These are phyloP conservation scores for Struthio camelus DNA, from an alignment of 2,113 vertebrate species.

Conservation along the genomic window DNA sequence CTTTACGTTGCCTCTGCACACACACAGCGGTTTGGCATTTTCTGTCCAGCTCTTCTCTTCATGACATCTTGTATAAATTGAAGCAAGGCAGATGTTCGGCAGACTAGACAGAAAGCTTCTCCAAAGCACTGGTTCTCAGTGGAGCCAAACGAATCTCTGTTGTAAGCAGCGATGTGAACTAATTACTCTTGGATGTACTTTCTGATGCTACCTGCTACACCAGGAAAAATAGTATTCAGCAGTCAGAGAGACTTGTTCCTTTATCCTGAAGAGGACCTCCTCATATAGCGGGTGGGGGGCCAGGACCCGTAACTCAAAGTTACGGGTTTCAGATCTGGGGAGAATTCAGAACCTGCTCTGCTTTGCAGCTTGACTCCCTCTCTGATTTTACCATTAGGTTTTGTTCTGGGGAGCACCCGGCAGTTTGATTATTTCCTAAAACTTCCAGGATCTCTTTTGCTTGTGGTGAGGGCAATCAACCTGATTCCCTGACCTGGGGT, in stretches of 20 bases:
- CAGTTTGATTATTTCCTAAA: neutral
- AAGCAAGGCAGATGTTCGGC: conserved; percentile 8
- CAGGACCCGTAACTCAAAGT: neutral
- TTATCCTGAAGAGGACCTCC: neutral
- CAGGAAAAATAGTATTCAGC: neutral
- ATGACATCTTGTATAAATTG: neutral
- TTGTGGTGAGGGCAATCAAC: neutral
- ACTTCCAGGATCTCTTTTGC: neutral
- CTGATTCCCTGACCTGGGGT: neutral
- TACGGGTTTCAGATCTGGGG: neutral
- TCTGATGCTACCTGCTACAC: neutral
- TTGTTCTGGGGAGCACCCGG: neutral
- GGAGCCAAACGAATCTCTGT: neutral
- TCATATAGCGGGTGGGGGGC: neutral
- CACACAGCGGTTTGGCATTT: accelerated
- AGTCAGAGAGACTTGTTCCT: neutral
- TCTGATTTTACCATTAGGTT: neutral
- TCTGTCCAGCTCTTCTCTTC: neutral
- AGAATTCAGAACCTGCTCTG: neutral
- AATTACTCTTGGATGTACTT: conserved; percentile 47
- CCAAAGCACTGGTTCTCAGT: neutral
- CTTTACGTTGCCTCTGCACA: neutral
- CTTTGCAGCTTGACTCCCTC: neutral
- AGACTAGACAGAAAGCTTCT: neutral
- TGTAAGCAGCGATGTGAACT: conserved; percentile 33